Evolutionary conservation across 2,888 invertebrate genomes (phyloP).

Genomic region (Aricia artaxerxes): DNA sequence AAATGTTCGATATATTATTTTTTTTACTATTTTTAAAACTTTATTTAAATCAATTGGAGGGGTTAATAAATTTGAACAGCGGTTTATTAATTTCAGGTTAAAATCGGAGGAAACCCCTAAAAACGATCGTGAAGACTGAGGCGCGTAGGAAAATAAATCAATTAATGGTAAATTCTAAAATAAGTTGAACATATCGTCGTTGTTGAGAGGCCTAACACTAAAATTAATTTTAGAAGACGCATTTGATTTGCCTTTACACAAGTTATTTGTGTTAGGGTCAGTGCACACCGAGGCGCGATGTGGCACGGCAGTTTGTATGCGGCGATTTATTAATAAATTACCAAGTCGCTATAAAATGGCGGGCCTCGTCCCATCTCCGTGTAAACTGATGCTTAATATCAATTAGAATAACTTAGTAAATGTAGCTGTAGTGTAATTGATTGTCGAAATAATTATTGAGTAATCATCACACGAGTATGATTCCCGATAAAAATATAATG

Average conservation of each 20-base stretch:
- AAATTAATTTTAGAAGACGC: slow-evolving; percentile 6
- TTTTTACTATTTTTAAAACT: slow-evolving; percentile 1
- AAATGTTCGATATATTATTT: neutral
- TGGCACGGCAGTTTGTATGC: neutral
- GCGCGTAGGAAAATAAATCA: slow-evolving; percentile 51
- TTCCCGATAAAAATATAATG: neutral
- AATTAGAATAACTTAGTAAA: neutral
- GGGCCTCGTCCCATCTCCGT: neutral
- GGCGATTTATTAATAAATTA: neutral
- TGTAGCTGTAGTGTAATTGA: neutral
- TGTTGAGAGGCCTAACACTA: slow-evolving; percentile 19
- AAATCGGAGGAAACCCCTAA: slow-evolving; percentile 59
- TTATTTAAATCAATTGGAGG: slow-evolving; percentile 37
- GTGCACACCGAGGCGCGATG: neutral
- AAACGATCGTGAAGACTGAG: slow-evolving; percentile 60
- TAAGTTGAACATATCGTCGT: slow-evolving; percentile 33
- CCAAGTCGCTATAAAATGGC: neutral
- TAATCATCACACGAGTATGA: neutral
- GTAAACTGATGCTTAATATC: neutral
- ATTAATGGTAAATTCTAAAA: slow-evolving; percentile 33
- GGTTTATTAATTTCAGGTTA: slow-evolving; percentile 71
- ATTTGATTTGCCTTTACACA: slow-evolving; percentile 24
- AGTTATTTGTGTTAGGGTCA: slow-evolving; percentile 1
- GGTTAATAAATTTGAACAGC: slow-evolving; percentile 53
- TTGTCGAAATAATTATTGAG: slow-evolving; percentile 6